Conservation (phyloP, 2,797 vertebrate genomes). For the Spinibarbus caldwelli region DNA sequence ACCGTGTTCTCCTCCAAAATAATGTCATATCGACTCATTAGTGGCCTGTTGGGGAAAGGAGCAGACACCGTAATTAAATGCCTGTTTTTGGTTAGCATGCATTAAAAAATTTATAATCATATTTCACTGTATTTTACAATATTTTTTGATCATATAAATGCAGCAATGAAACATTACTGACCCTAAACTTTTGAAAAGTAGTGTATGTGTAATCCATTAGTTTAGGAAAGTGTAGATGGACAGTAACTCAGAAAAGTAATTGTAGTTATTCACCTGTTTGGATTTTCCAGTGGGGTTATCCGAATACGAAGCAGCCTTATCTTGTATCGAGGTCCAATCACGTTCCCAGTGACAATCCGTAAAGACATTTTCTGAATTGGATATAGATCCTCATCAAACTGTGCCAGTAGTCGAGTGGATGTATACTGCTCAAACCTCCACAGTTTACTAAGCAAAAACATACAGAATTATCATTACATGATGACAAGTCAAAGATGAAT, state of each 20-base stretch:
- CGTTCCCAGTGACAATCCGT: conserved; percentile 76
- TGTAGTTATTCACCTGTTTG: conserved; percentile 76
- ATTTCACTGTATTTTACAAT: not conserved
- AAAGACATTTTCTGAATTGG: conserved; percentile 80
- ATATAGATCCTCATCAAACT: conserved; percentile 79
- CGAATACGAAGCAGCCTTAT: conserved; percentile 75
- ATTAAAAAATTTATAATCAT: not conserved
- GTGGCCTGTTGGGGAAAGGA: conserved; percentile 64
- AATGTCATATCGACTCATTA: conserved; percentile 79
- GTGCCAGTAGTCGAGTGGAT: conserved; percentile 77
- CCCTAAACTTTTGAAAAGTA: not conserved
- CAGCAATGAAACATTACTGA: not conserved
- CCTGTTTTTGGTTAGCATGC: not conserved
- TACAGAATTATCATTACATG: not conserved
- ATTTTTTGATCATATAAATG: not conserved
- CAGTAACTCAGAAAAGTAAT: too few relatives aligned
- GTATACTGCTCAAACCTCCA: conserved; percentile 80
- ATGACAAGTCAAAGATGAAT: not conserved
- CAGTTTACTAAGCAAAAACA: conserved; percentile 69
- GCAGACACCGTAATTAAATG: not conserved
- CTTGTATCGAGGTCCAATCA: conserved; percentile 82
- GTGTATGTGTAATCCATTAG: not conserved
- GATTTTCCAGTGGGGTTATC: conserved; percentile 73
- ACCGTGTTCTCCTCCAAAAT: conserved; percentile 82
- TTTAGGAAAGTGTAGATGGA: not conserved